These are phyloP conservation scores for Xestia ashworthii DNA, from an alignment of 2,888 invertebrate genomes.

Conservation along the genomic window DNA sequence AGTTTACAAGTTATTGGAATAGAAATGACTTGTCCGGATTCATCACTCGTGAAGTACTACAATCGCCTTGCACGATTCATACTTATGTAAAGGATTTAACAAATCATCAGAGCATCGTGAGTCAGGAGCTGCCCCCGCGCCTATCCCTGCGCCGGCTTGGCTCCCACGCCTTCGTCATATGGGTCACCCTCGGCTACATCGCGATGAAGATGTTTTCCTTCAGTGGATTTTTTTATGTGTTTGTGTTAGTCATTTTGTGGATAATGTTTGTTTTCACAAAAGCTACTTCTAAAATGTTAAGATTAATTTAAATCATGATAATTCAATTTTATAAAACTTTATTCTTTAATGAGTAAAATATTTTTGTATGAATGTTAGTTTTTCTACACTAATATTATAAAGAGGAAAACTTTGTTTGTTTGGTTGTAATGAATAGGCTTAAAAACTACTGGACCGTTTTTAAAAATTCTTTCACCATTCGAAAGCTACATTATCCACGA, in stretches of 20 bases:
- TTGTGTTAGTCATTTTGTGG: slow-evolving; percentile 86
- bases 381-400: no score
- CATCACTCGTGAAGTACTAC: slow-evolving; percentile 91
- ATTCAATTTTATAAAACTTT: slow-evolving; percentile 30
- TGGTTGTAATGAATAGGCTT: no score
- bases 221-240: slow-evolving; percentile 86
- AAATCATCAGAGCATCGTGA: slow-evolving; percentile 90
- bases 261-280: slow-evolving; percentile 86
- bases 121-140: slow-evolving; percentile 92
- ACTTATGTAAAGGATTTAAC: slow-evolving; percentile 91
- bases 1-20: slow-evolving; percentile 92
- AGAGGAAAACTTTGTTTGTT: no score
- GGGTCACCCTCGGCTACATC: slow-evolving; percentile 88
- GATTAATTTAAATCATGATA: slow-evolving; percentile 72
- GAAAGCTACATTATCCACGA: no score
- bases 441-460: no score
- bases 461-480: no score
- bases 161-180: slow-evolving; percentile 91
- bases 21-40: slow-evolving; percentile 92
- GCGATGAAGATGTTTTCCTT: slow-evolving; percentile 89
- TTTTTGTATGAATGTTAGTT: slow-evolving; percentile 57
- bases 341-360: slow-evolving; percentile 63
- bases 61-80: slow-evolving; percentile 91
- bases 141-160: slow-evolving; percentile 93
- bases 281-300: slow-evolving; percentile 83